Evolutionary conservation across 2,113 vertebrate species (phyloP), one percentile per base, ranked within the genome.

Genomic region (Xenopus laevis): DNA sequence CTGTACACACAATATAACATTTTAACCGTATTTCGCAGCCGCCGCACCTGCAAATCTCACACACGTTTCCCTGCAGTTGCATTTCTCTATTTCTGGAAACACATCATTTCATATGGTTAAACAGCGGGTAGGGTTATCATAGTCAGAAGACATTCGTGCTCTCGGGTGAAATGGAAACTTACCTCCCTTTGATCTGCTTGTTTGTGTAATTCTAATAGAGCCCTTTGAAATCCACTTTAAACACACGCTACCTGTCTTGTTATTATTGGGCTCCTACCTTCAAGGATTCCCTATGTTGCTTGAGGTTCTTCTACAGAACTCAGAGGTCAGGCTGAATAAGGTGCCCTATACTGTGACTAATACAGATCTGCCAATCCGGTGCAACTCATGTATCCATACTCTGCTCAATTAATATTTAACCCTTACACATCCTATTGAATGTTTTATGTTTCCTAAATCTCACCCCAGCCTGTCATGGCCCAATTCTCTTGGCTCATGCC

Each of bases 181-280:
- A 27, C 13, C 47, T 65, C n/a, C 27, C 71, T 73, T 73, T 73
- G 71, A 73, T 73, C 62, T 73, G 18, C 17, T n/a, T 73, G 62
- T 65, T 73, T 65, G 62, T 73, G 62, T 45, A 65, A 58, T 57
- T 55, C 62, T 73, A 71, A 63, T 65, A 65, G 52, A 44, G 61
- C 27, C 33, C 71, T 73, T 73, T 73, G 71, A 73, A 73, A 73
- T 73, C 50, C 33, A 44, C 16, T 33, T 73, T 73, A 73, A 73
- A 73, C 62, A 73, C 62, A 73, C 55, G 52, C 50, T 72, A 23
- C 65, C 27, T 33, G 47, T 72, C 71, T 61, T 72, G 62, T 72
- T 57, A 65, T 72, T 72, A 72, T 40, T 40, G 33, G 20, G 65
- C 17, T 65, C 30, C 27, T 72, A 45, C 71, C 62, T 57, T 72